Base-by-base conservation (phyloP, 2,888 invertebrate genomes). In the Helleia helle region DNA sequence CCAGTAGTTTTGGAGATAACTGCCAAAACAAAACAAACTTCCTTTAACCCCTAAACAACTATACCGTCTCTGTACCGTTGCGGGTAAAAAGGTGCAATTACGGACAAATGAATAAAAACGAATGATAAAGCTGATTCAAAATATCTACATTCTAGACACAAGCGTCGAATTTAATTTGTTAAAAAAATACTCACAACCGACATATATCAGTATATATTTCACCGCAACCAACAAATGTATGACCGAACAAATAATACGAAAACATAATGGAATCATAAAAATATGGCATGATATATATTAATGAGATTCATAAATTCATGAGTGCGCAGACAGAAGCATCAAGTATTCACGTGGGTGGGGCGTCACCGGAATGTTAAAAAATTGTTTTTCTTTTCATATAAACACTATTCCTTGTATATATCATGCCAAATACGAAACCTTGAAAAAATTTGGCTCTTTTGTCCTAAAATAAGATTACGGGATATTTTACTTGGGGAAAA, bases 261-360 rank as follows among this genome's bases (percentile, higher is more conserved):
- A 42, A 40, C 41, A 40, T 49, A 52, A 55, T 52, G 40, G 37
- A 40, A 46, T 43, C 44, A 48, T 50, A 50, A 48, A 50, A 50
- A 52, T 52, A 50, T 38, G 46, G 44, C 46, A 50, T 50, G 51
- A 55, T 51, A 52, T 48, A 53, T 51, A 63, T 62, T 69, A 69
- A 71, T 71, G 60, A 56, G 53, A 68, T 71, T 69, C 67, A 70
- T 72, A 67, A 64, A 72, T 72, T 69, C 71, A 65, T 62, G 58
- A 56, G 50, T 41, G 42, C 34, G 34, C 41, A 51, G 48, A 50
- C 46, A 46, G 39, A 50, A 51, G 48, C 60, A 65, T 67, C 56
- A 61, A 60, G 62, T 62, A 70, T 68, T 67, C 68, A 43, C 47
- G 38, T 44, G 40, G 46, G 45, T 47, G 51, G 52, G 43, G 54